Percentiles rank a stretch among this genome's conserved stretches.
These are phyloP conservation scores for Picus viridis DNA, from an alignment of 2,797 vertebrate genomes.

Conservation along the genomic window DNA sequence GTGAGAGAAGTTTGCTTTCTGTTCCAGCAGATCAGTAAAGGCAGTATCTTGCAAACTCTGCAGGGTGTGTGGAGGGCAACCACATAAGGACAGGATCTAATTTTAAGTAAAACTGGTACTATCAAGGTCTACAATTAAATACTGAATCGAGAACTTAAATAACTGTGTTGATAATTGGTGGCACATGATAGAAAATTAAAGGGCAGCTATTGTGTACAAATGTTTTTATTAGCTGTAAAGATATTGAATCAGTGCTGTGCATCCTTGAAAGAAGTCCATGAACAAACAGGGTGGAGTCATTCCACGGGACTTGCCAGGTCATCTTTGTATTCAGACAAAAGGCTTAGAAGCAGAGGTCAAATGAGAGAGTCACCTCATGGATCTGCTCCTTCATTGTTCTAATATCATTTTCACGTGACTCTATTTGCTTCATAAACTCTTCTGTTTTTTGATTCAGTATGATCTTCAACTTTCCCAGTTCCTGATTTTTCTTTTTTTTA, in stretches of 20 bases:
- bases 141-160: background rate
- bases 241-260: background rate
- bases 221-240: background rate
- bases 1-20: background rate
- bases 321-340: background rate
- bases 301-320: background rate
- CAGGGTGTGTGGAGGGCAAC: background rate
- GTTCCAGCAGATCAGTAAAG: background rate
- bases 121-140: background rate
- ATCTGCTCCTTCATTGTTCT: constrained; percentile 85
- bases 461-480: constrained; percentile 77
- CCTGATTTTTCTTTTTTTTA: constrained; percentile 61
- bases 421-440: constrained; percentile 87
- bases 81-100: background rate
- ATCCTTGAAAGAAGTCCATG: background rate
- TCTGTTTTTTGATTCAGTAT: constrained; percentile 87
- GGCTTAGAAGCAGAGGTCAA: background rate
- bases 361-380: constrained; percentile 76
- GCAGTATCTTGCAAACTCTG: background rate
- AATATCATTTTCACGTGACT: constrained; percentile 86
- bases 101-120: constrained; percentile 7
- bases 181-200: background rate
- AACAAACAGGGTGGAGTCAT: background rate
- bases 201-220: background rate
- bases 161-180: background rate